Evolutionary conservation across 2,888 invertebrate genomes (phyloP), one percentile per base, ranked within the genome.

Genomic region (Apamea anceps): DNA sequence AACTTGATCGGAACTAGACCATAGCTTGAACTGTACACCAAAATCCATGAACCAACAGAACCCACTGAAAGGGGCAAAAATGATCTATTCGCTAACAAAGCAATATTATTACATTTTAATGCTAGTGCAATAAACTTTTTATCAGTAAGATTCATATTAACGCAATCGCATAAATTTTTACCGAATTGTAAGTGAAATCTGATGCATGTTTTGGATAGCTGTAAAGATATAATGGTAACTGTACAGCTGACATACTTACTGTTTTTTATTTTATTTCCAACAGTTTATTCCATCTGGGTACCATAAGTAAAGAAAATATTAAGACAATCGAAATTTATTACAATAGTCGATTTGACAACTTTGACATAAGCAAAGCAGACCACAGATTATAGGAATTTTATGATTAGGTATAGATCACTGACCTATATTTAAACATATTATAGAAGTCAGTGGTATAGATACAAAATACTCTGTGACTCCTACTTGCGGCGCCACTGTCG

Each of bases 271-370:
- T 73, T 78, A 60, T 60, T 82, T 77, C 28, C 0, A 75, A 77
- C 74, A 75, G 76, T 77, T 88, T 89, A 90, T 85, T 88, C 77
- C 90, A 90, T 89, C 72, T 85, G 84, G 70, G 54, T 67, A 32
- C 32, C 32, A 2, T 32, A 72, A 13, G n/a, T 54, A 72, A 79
- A 72, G 79, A 81, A 82, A 79, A 76, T 77, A 72, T 25, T 28
- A 62, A 37, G 82, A 84, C 72, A 87, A 85, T 84, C 57, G 72
- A 71, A 80, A 78, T 82, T 79, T 80, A 89, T 77, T 82, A 73
- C 57, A 82, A 57, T 76, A 81, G 84, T 79, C 74, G 77, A 68
- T 63, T 85, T 85, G 81, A 89, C 85, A 89, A 71, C 42, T 81
- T 77, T 71, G 78, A 80, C 82, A 72, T n/a, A 45, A 6, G 25